A percentile compares a stretch with the other conserved stretches of the same genome.
These are phyloP conservation scores for Falcunculus frontatus DNA, from an alignment of 2,113 vertebrate genomes.

Conservation along the genomic window DNA sequence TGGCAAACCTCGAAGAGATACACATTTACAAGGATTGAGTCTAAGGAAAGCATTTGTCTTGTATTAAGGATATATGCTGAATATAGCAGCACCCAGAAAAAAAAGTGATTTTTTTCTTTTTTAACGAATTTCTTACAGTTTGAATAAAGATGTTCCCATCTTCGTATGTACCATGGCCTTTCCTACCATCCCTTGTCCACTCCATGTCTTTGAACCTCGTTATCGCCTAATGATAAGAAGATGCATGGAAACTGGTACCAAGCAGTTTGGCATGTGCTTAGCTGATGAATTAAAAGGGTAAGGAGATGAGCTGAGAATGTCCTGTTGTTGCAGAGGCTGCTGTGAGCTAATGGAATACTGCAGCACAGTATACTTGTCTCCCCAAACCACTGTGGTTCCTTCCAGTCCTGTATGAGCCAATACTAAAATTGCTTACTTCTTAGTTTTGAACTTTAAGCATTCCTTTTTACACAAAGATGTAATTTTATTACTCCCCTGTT, in stretches of 20 bases:
- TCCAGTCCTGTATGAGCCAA: background rate
- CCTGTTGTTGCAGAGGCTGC: background rate
- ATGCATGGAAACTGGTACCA: slow-evolving; percentile 92
- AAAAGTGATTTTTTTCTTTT: background rate
- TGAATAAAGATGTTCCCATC: slow-evolving; percentile 94
- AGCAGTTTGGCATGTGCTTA: slow-evolving; percentile 92
- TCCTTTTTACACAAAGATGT: background rate
- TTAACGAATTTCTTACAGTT: slow-evolving; percentile 63
- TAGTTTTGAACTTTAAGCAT: background rate
- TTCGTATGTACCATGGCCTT: slow-evolving; percentile 94
- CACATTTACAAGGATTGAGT: accelerated
- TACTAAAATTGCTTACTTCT: background rate
- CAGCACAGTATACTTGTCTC: background rate
- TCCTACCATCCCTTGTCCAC: slow-evolving; percentile 89
- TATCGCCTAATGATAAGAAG: slow-evolving; percentile 92
- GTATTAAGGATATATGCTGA: background rate
- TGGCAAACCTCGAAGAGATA: background rate
- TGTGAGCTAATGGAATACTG: background rate
- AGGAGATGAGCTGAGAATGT: slow-evolving; percentile 30
- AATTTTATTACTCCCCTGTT: background rate
- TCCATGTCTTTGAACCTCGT: slow-evolving; percentile 90
- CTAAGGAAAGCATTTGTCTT: background rate
- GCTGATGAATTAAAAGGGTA: slow-evolving; percentile 87
- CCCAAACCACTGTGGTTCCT: background rate
- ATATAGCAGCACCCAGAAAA: background rate